Evolutionary conservation across 2,113 vertebrate genomes (phyloP).

Genomic region (Ibidorhyncha struthersii): DNA sequence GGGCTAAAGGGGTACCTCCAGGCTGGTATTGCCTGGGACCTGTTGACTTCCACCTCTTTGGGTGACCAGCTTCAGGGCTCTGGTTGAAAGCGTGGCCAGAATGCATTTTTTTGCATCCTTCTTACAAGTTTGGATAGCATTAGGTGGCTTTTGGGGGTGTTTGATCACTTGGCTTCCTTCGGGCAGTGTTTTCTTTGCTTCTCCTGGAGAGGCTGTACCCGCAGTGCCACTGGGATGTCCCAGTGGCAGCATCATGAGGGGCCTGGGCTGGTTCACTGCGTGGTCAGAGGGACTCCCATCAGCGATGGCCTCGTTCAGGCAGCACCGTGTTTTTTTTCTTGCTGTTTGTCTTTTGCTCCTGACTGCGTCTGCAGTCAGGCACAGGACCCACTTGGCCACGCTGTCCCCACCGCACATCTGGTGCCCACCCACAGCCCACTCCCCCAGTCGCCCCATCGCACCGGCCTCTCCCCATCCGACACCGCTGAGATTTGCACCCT

Average conservation of each 20-base stretch:
- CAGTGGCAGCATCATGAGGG: no score
- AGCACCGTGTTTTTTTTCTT: neutral
- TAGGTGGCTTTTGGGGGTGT: neutral
- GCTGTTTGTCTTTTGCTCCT: neutral
- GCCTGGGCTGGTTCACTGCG: neutral
- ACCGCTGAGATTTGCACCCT: neutral
- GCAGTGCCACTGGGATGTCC: rapidly evolving
- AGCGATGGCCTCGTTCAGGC: rapidly evolving
- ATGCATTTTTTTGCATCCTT: neutral
- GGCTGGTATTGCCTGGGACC: neutral
- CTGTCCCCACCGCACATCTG: neutral
- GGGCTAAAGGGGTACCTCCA: neutral
- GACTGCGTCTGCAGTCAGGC: neutral
- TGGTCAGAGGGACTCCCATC: neutral
- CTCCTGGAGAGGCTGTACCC: neutral
- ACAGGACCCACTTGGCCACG: neutral
- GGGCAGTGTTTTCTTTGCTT: neutral
- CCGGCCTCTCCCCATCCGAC: no score
- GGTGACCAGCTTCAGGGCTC: neutral
- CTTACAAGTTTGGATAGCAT: neutral
- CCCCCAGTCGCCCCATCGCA: neutral
- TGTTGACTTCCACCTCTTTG: neutral
- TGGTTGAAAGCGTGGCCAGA: neutral
- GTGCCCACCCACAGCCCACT: rapidly evolving
- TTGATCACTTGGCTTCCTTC: neutral